Evolutionary conservation across 2,888 invertebrate genomes (phyloP).

Genomic region (Athalia circularis): DNA sequence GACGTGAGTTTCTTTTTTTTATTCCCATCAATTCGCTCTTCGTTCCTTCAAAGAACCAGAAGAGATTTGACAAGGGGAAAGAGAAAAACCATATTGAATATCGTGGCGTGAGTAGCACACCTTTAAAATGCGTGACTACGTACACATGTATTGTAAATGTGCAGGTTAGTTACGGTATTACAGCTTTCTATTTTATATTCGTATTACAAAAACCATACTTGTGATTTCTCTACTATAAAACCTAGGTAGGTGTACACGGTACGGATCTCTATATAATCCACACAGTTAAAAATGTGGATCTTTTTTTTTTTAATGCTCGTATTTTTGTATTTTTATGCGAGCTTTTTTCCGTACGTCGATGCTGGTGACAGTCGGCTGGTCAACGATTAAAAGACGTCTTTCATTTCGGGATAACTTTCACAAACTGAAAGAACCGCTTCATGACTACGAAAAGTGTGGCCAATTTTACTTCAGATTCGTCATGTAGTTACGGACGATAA

Average conservation of each 20-base stretch:
- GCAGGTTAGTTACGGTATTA: constrained; percentile 16
- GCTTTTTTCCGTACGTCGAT: neutral
- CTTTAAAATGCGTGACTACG: neutral
- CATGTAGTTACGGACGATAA: neutral
- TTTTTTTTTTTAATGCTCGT: neutral
- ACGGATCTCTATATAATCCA: neutral
- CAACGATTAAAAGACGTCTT: neutral
- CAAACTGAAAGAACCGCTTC: constrained; percentile 11
- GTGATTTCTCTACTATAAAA: constrained; percentile 15
- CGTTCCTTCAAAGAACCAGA: neutral
- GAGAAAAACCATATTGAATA: neutral
- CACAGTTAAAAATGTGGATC: neutral
- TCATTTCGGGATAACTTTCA: constrained; percentile 32
- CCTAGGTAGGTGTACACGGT: too few species aligned
- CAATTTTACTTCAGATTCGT: neutral
- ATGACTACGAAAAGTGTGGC: neutral
- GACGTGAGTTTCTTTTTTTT: neutral
- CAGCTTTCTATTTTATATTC: constrained; percentile 41
- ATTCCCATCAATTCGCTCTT: neutral
- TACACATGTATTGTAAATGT: neutral
- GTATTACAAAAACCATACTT: constrained; percentile 18
- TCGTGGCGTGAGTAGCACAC: neutral
- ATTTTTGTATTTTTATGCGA: neutral
- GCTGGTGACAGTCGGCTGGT: constrained; percentile 1
- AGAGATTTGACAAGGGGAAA: too few species aligned